Conservation (phyloP, 2,113 vertebrate species). For the Petrocephalus microphthalmus region DNA sequence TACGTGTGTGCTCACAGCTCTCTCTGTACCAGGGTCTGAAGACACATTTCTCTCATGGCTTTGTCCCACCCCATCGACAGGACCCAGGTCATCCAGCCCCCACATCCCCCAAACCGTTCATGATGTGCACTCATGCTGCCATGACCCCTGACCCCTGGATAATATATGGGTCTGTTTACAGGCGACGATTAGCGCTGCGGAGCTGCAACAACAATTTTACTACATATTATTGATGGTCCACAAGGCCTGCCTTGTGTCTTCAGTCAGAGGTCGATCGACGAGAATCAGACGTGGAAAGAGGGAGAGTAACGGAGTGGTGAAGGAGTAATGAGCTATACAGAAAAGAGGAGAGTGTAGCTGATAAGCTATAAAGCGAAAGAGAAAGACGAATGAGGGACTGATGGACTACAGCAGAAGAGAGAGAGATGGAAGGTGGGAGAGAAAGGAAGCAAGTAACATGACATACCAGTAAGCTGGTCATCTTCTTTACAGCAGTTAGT, state of each 20-base stretch:
- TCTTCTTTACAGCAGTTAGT: neutral
- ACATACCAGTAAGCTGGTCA: neutral
- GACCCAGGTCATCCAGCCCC: neutral
- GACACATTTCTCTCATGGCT: neutral
- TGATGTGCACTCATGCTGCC: neutral
- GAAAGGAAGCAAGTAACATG: neutral
- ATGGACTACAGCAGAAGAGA: neutral
- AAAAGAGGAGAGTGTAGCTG: neutral
- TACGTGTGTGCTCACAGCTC: neutral
- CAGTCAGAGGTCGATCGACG: neutral
- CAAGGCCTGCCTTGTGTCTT: neutral
- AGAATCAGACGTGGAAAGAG: neutral
- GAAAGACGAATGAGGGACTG: neutral
- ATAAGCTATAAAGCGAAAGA: neutral
- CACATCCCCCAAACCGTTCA: neutral
- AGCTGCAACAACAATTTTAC: neutral
- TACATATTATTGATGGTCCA: neutral
- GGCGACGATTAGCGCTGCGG: neutral
- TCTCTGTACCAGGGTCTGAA: neutral
- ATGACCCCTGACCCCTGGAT: constrained; percentile 8
- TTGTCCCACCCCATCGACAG: neutral
- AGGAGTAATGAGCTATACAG: neutral
- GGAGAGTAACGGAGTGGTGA: neutral
- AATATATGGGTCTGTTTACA: constrained; percentile 5
- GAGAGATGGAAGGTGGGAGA: neutral